Evolutionary conservation across 2,113 vertebrate species (phyloP).

Genomic region (Heliornis fulica): DNA sequence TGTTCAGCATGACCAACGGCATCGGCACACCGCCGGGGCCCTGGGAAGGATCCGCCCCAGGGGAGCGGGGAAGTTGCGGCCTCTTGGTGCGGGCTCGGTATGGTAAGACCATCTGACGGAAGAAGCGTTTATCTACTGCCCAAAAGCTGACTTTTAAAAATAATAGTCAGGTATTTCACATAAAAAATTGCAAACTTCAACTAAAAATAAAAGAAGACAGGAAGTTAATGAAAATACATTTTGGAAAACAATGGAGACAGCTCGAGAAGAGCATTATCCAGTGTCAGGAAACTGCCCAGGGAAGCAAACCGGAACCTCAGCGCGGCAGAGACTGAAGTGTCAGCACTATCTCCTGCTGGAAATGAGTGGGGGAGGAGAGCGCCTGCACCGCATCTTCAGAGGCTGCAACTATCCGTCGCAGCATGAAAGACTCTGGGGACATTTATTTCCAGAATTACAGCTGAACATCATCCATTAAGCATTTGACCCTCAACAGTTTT

Average conservation of each 20-base stretch:
- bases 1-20: neutral
- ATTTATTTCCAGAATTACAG: conserved; percentile 45
- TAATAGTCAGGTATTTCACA: conserved; percentile 62
- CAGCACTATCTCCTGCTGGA: conserved; percentile 57
- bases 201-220: conserved; percentile 71
- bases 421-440: neutral
- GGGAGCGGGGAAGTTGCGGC: neutral
- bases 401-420: conserved; percentile 20
- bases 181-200: conserved; percentile 68
- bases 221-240: conserved; percentile 67
- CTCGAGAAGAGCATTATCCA: conserved; percentile 60
- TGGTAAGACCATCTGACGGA: neutral
- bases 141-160: conserved; percentile 61
- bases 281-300: conserved; percentile 67
- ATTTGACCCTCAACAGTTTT: neutral
- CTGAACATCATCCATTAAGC: neutral
- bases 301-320: conserved; percentile 66
- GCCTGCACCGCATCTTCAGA: neutral
- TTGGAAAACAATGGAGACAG: conserved; percentile 64
- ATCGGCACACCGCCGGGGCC: neutral
- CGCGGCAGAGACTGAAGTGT: conserved; percentile 26
- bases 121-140: conserved; percentile 35
- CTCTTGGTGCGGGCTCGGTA: neutral
- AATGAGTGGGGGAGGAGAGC: conserved; percentile 8
- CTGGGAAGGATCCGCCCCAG: neutral